Percentiles rank a stretch among this genome's conserved stretches.
phyloP scores from a whole-genome alignment of 2,113 vertebrate species.

The Furnarius figulus region DNA sequence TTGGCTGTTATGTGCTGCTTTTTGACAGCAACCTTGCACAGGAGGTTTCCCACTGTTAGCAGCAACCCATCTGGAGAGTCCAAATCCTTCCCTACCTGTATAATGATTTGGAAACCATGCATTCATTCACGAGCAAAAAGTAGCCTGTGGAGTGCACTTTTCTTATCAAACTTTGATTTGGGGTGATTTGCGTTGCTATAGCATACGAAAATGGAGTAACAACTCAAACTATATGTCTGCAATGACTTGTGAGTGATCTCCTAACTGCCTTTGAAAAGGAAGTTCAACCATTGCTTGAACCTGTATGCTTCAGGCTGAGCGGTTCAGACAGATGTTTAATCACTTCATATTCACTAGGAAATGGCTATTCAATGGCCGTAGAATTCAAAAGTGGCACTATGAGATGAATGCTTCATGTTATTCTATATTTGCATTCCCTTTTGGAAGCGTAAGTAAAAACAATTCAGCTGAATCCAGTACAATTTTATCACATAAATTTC shows the following conservation, averaged over 20 bases:
- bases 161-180: slow-evolving; percentile 47
- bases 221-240: not conserved
- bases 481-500: slow-evolving; percentile 35
- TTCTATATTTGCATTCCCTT: not conserved
- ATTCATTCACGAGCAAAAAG: not conserved
- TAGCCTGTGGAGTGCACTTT: slow-evolving; percentile 29
- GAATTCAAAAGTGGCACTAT: slow-evolving; percentile 20
- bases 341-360: slow-evolving; percentile 39
- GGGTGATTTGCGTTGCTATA: slow-evolving; percentile 11
- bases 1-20: not conserved
- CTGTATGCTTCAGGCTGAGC: slow-evolving; percentile 27
- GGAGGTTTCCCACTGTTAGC: slow-evolving; percentile 26
- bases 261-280: slow-evolving; percentile 20
- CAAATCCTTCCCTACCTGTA: not conserved
- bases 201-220: slow-evolving; percentile 37
- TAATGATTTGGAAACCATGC: not conserved
- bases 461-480: slow-evolving; percentile 30
- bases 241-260: slow-evolving; percentile 30
- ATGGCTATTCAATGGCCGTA: slow-evolving; percentile 44
- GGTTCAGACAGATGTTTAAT: slow-evolving; percentile 67
- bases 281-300: slow-evolving; percentile 52
- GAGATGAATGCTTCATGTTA: not conserved
- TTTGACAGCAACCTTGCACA: not conserved
- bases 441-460: slow-evolving; percentile 42
- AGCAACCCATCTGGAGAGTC: not conserved